A percentile compares a stretch with the other conserved stretches of the same genome.
phyloP scores from a whole-genome alignment of 2,888 invertebrate species.

The Polia nebulosa region DNA sequence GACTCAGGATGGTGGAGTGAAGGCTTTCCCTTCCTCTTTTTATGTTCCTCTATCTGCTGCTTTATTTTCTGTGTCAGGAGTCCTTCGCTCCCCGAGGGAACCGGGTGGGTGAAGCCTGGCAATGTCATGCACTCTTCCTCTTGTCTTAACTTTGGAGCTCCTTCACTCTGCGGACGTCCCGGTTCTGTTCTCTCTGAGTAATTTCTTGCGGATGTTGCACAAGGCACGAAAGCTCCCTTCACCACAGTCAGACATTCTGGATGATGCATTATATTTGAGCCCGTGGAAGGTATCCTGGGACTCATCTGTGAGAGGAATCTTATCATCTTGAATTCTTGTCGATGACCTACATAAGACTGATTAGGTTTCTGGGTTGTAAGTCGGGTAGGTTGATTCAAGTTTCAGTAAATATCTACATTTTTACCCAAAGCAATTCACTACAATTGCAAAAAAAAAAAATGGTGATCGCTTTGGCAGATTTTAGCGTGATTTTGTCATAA shows the following conservation, averaged over 20 bases:
- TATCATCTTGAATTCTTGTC: constrained; percentile 34
- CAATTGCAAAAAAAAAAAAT: too few species aligned
- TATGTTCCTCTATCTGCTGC: constrained; percentile 71
- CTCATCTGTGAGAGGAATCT: constrained; percentile 50
- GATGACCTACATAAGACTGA: not conserved
- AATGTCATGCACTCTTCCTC: constrained; percentile 63
- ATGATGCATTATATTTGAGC: constrained; percentile 18
- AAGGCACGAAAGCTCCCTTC: constrained; percentile 25
- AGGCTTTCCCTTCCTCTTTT: constrained; percentile 68
- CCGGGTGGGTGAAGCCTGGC: constrained; percentile 73
- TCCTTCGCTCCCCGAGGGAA: constrained; percentile 70
- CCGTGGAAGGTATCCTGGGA: constrained; percentile 37
- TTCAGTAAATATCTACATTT: constrained; percentile 9
- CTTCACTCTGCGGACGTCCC: not conserved
- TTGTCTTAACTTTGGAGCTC: constrained; percentile 20
- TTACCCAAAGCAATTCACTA: not conserved
- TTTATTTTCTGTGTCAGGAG: constrained; percentile 72
- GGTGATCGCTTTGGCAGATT: constrained; percentile 1
- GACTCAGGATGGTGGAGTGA: constrained; percentile 66
- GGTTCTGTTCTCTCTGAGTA: constrained; percentile 16
- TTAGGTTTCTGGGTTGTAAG: not conserved
- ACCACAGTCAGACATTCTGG: constrained; percentile 42
- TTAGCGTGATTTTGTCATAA: constrained; percentile 3
- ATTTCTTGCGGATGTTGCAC: constrained; percentile 1
- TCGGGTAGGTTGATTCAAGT: not conserved